phyloP scores from a whole-genome alignment of 2,797 vertebrate species.

The Spea hammondii region DNA sequence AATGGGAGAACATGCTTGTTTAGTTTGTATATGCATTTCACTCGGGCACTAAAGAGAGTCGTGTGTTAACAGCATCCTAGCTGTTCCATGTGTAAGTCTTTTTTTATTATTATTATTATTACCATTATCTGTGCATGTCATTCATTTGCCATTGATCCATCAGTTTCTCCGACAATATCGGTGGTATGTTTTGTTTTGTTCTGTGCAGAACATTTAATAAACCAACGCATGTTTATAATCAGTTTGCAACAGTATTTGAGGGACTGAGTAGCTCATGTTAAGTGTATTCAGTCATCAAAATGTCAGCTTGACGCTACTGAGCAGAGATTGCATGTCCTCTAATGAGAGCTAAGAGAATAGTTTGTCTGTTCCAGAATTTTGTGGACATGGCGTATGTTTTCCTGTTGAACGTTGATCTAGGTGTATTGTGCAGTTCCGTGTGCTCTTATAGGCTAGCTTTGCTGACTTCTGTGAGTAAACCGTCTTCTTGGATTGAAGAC shows the following conservation, averaged over 20 bases:
- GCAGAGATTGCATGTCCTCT: constrained; percentile 44
- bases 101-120: background rate
- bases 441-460: constrained; percentile 40
- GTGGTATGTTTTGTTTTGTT: constrained; percentile 30
- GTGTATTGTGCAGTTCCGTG: constrained; percentile 37
- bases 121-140: constrained; percentile 30
- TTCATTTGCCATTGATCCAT: constrained; percentile 34
- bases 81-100: background rate
- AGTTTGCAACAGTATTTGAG: constrained; percentile 18
- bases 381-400: constrained; percentile 40
- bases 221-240: constrained; percentile 35
- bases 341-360: constrained; percentile 47
- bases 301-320: constrained; percentile 39
- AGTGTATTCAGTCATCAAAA: constrained; percentile 38
- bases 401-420: constrained; percentile 27
- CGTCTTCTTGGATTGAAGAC: constrained; percentile 27
- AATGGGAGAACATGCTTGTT: background rate
- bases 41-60: background rate
- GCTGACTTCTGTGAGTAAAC: constrained; percentile 23
- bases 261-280: constrained; percentile 41
- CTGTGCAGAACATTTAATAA: constrained; percentile 33
- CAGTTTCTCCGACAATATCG: constrained; percentile 30
- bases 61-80: background rate
- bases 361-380: constrained; percentile 48
- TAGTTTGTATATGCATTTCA: background rate